Evolutionary conservation across 2,797 vertebrate genomes (phyloP).

Genomic region (Manis crassicaudata): DNA sequence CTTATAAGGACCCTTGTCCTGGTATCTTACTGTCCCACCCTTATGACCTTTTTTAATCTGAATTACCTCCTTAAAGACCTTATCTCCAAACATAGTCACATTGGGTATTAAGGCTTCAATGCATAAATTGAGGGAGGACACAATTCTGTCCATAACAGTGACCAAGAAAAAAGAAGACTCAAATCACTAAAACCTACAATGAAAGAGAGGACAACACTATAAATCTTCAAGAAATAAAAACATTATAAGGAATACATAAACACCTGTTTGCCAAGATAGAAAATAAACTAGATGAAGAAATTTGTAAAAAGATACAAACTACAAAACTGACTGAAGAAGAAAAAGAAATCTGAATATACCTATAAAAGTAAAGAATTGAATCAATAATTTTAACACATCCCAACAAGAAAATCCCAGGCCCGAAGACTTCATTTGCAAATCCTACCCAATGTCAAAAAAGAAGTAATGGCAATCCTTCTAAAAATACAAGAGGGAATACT

Average conservation of each 20-base stretch:
- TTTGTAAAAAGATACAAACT: background rate
- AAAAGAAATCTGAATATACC: background rate
- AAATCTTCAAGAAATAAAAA: background rate
- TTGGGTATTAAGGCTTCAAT: background rate
- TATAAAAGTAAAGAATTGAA: background rate
- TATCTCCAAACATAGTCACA: background rate
- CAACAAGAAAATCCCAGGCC: background rate
- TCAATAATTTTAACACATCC: background rate
- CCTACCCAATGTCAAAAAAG: background rate
- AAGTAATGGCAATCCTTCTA: background rate
- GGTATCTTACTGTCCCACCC: too few relatives aligned
- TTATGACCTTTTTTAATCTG: background rate
- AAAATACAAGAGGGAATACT: background rate
- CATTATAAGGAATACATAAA: background rate
- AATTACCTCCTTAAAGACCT: background rate
- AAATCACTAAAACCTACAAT: background rate
- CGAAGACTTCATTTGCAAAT: background rate
- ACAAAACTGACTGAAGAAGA: background rate
- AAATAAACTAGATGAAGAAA: background rate
- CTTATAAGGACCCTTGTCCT: background rate
- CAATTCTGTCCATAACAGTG: background rate
- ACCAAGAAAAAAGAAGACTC: background rate
- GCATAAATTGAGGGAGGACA: background rate
- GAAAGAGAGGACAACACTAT: background rate
- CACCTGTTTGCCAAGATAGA: background rate